A percentile compares a stretch with the other conserved stretches of the same genome.
These are phyloP conservation scores for Scotopteryx bipunctaria DNA, from an alignment of 2,888 invertebrate genomes.

Conservation along the genomic window DNA sequence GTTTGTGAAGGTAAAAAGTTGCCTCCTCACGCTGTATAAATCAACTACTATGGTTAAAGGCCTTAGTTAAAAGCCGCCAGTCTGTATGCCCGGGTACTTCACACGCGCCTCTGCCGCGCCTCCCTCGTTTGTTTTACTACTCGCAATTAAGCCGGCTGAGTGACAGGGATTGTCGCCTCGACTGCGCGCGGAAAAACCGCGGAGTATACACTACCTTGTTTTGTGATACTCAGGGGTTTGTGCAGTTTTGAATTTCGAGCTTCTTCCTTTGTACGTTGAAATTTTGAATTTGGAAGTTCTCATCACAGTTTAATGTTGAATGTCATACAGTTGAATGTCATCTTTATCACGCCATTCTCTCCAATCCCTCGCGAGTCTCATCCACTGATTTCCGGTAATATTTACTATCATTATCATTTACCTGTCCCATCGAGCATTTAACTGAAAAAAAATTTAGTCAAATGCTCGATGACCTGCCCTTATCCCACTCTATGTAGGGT, in stretches of 20 bases:
- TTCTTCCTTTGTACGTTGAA: background rate
- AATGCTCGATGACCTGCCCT: background rate
- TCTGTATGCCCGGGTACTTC: conserved; percentile 45
- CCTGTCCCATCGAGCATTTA: too few species aligned
- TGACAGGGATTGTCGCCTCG: conserved; percentile 77
- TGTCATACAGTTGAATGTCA: too few species aligned
- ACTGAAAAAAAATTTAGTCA: background rate
- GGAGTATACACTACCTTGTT: conserved; percentile 7
- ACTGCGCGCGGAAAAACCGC: conserved; percentile 47
- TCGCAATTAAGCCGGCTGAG: conserved; percentile 81
- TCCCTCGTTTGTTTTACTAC: conserved; percentile 76
- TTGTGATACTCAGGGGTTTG: conserved; percentile 14
- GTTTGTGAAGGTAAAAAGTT: background rate
- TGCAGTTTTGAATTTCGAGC: background rate
- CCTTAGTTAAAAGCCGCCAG: conserved; percentile 45
- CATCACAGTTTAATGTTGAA: too few species aligned
- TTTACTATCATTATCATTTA: too few species aligned
- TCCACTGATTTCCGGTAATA: too few species aligned
- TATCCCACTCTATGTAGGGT: too few species aligned
- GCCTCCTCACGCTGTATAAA: too few species aligned
- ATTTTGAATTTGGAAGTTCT: too few species aligned
- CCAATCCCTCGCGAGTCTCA: too few species aligned
- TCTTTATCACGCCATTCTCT: too few species aligned
- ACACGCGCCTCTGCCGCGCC: conserved; percentile 50
- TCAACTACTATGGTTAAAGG: too few species aligned